Evolutionary conservation across 37 sponge, comb jelly and placozoan species (phyloP).

Genomic region (Halisarca cf. caerulea): DNA sequence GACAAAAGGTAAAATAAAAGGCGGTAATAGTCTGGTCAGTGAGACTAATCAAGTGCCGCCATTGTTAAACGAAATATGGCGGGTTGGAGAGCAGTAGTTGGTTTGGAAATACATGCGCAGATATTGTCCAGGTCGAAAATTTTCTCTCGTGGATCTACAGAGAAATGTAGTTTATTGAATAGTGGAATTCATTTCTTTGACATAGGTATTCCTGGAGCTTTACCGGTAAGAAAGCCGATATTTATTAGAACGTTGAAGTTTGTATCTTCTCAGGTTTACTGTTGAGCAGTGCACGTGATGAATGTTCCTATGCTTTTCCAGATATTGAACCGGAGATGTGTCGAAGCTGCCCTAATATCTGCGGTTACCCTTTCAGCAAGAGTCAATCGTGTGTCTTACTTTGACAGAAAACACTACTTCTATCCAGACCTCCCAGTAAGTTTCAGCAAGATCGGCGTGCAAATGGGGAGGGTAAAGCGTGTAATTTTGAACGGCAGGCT

Average conservation of each 20-base stretch:
- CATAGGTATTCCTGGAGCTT: conserved; percentile 61
- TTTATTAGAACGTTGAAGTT: background rate
- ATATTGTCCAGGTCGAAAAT: conserved; percentile 43
- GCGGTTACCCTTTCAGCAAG: conserved; percentile 29
- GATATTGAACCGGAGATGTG: conserved; percentile 53
- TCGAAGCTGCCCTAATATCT: conserved; percentile 54
- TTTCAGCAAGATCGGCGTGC: too few species aligned
- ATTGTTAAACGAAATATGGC: background rate
- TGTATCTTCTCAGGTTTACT: background rate
- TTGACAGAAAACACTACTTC: conserved; percentile 80
- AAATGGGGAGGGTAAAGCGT: too few species aligned
- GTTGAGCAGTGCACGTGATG: too few species aligned
- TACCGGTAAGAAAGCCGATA: conserved; percentile 40
- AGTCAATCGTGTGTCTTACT: conserved; percentile 56
- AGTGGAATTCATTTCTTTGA: conserved; percentile 48
- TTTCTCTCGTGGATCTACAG: conserved; percentile 47
- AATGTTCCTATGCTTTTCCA: background rate
- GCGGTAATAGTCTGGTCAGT: too few species aligned
- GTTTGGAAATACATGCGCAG: conserved; percentile 72
- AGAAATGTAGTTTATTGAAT: conserved; percentile 27
- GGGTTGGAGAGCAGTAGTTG: conserved; percentile 51
- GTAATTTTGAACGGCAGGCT: too few species aligned
- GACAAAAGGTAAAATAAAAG: too few species aligned
- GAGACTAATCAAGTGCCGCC: too few species aligned
- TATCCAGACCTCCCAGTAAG: conserved; percentile 73